Base-by-base conservation (phyloP, 2,888 invertebrate genomes). In the Pseudoips prasinana region DNA sequence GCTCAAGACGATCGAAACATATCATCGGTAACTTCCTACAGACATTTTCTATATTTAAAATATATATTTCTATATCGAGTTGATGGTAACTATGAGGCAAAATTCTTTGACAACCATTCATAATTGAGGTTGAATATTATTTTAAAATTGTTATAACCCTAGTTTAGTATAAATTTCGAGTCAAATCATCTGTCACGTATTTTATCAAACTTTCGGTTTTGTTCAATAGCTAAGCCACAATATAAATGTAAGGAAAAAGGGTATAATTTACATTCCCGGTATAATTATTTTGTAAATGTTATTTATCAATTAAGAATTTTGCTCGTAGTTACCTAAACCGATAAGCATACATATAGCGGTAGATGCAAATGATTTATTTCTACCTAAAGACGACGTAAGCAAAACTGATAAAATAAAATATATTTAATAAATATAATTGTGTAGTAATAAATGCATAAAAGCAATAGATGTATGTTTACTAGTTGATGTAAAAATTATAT, bases 401-500 rank as follows among this genome's bases (percentile, higher is more conserved):
- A 45, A 46, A 50, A 53, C 35, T 46, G 41, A 56, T 37, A 45
- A 33, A 29, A 28, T 20, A 7, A n/a, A 37, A 25, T 47, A 42
- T 46, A 47, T 37, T 33, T 31, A 29, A 46, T 17, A 8, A 40
- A 45, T 46, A 45, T 24, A 43, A 40, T 46, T 44, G 23, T 42
- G 46, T 55, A 48, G 49, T 27, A 26, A 37, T 46, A 53, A 49
- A 49, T 45, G 52, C 42, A 46, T 46, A 46, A 20, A 62, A 74
- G 73, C 71, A 73, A 77, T 77, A 74, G 57, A 47, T 54, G 36
- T 60, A 56, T 57, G 41, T 60, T 58, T 50, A 36, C 54, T 72
- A 74, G 69, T 61, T 44, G 48, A 52, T 71, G 64, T 72, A 64
- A 65, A 67, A 61, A 65, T 61, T 57, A 62, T 60, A 58, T 69